These are phyloP conservation scores for Sphaeramia orbicularis DNA, from an alignment of 2,797 vertebrate genomes.

Conservation along the genomic window DNA sequence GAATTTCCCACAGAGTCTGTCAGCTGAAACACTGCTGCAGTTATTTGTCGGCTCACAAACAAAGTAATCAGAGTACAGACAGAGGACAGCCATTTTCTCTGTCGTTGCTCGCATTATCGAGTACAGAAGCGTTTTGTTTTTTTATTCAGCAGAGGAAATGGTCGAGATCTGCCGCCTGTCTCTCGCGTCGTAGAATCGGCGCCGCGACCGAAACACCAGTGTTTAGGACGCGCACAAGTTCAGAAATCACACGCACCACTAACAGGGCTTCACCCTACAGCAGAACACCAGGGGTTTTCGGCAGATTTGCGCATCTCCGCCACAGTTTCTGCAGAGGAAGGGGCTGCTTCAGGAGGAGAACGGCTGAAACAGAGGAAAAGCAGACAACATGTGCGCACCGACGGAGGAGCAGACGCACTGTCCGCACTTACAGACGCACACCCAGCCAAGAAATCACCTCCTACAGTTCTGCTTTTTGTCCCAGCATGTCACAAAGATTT, in stretches of 20 bases:
- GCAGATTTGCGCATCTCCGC: not conserved
- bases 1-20: conserved; percentile 2
- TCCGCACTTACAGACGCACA: conserved; percentile 1
- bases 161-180: conserved; percentile 27
- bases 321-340: not conserved
- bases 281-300: not conserved
- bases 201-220: not conserved
- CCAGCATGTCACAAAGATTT: conserved; percentile 24
- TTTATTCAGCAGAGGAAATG: conserved; percentile 71
- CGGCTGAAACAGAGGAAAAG: not conserved
- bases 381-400: not conserved
- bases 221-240: not conserved
- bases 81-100: conserved; percentile 83
- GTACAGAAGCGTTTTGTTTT: conserved; percentile 39
- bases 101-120: conserved; percentile 50
- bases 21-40: not conserved
- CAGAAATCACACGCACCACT: too few species aligned
- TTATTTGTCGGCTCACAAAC: conserved; percentile 11
- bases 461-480: not conserved
- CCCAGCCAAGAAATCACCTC: conserved; percentile 4
- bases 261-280: not conserved
- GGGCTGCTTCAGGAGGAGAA: not conserved
- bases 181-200: not conserved
- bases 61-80: conserved; percentile 20
- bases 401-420: conserved; percentile 9